Base-by-base conservation (phyloP, 2,113 vertebrate species). In the Thunnus maccoyii region DNA sequence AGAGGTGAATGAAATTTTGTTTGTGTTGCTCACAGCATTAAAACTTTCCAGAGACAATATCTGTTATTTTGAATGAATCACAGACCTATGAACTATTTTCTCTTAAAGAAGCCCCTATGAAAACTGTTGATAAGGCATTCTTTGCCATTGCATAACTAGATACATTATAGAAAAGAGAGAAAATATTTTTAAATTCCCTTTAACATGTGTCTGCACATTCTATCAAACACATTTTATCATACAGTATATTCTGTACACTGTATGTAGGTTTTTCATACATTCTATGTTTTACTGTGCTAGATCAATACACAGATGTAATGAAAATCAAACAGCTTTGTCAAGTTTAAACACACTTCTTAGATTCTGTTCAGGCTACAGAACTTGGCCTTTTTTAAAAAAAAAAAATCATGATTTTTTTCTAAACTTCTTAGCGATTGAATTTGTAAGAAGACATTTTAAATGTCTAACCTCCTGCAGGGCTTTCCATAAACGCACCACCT, bases 401-500 rank as follows among this genome's bases (percentile, higher is more conserved):
- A 22, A 22, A 22, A 22, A 22, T 22, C 22, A 70, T 46, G 7
- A 0, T 5, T 27, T 27, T 25, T 27, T 20, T 36, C 5, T 12
- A 41, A 6, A 14, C n/a, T 30, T 50, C 7, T n/a, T 16, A 47
- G 17, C 50, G 48, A 13, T 12, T n/a, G 0, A 54, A 32, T 61
- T 20, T 32, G 5, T 11, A 17, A 32, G 36, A 13, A n/a, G 2
- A 61, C 2, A 16, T 57, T 57, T 41, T 41, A 0, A 60, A 54
- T 44, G 6, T 69, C 1, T 27, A 46, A 61, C 20, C 22, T 30
- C 15, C 0, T 36, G 3, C 32, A 55, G 12, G 3, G 1, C 27
- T 79, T 65, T 50, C 16, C 54, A 60, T 65, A 27, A 71, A 60
- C 14, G 5, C 16, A 70, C 5, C 44, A 25, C 2, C 63, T 67